A percentile compares a stretch with the other conserved stretches of the same genome.
Conservation (phyloP, 1,140 invertebrate genomes). For the Brachionus paranguensis region DNA sequence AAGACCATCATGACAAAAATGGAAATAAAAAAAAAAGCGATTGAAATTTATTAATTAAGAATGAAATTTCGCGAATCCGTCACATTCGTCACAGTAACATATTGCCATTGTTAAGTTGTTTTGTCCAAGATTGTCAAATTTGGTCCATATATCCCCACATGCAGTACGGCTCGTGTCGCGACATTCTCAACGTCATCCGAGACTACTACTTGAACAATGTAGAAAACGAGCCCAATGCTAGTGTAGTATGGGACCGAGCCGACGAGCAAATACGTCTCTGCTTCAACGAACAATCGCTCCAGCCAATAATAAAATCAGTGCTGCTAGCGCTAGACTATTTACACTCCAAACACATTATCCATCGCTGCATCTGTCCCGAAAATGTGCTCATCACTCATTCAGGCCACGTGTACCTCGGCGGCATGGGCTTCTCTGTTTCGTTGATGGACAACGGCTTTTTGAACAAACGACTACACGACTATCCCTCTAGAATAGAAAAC, state of each 20-base stretch:
- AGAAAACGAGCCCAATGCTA: background rate
- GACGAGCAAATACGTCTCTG: constrained; percentile 31
- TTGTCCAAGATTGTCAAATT: background rate
- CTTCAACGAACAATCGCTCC: constrained; percentile 66
- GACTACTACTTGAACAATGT: background rate
- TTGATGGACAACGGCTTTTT: constrained; percentile 67
- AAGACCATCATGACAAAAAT: too few relatives aligned
- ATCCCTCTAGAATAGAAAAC: constrained; percentile 64
- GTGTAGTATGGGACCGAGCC: background rate
- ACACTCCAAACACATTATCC: constrained; percentile 74
- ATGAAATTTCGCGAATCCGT: background rate
- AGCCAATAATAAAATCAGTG: constrained; percentile 71
- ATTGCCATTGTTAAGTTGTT: background rate
- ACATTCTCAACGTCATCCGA: background rate
- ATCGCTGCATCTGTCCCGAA: constrained; percentile 76
- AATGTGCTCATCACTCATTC: constrained; percentile 70
- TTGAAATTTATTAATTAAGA: too few relatives aligned
- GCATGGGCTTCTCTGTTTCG: constrained; percentile 69
- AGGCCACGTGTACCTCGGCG: constrained; percentile 67
- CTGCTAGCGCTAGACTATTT: constrained; percentile 73
- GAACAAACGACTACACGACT: constrained; percentile 65
- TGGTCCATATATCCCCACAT: constrained; percentile 26
- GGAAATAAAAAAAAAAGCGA: too few relatives aligned
- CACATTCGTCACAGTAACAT: constrained; percentile 19
- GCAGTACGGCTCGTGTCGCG: constrained; percentile 6